Evolutionary conservation across 2,113 vertebrate genomes (phyloP), one percentile per base, ranked within the genome.

Genomic region (Scortum barcoo): DNA sequence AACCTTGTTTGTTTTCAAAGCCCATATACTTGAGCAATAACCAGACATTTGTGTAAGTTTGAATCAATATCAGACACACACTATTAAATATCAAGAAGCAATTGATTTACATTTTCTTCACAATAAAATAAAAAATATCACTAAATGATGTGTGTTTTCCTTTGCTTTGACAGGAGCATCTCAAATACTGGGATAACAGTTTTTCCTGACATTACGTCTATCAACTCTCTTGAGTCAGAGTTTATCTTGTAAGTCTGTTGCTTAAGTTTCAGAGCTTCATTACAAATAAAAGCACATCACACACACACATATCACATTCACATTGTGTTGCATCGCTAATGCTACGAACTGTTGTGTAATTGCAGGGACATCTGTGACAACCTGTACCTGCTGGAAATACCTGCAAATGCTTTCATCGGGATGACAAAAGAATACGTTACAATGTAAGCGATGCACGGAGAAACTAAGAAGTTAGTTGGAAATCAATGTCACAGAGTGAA

Each of bases 281-380:
- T 16, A 36, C 5, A 13, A 67, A 26, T 40, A 51, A 20, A 36
- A 53, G 42, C 17, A 60, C 17, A 42, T 46, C 33, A 26, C 24
- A 11, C 50, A 36, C 66, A 22, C 30, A 22, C 12, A 28, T n/a
- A n/a, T n/a, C n/a, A n/a, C n/a, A n/a, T n/a, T 72, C 10, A 50
- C 4, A 12, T 30, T 12, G 4, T 20, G 10, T 58, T 26, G n/a
- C n/a, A n/a, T n/a, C n/a, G n/a, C n/a, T n/a, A n/a, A n/a, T n/a
- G 3, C 28, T 77, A 12, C 57, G 6, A 73, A 26, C 40, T 58
- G 38, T 78, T 1, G 2, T 61, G 42, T 11, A 56, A 5, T 73
- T 80, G 30, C 65, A 97, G 96, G 87, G 96, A 97, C 87, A 96
- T 97, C 89, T 97, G 95, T 74, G 96, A 98, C 90, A 97, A 98